Evolutionary conservation across 2,888 invertebrate genomes (phyloP).

Genomic region (Epinotia bilunana): DNA sequence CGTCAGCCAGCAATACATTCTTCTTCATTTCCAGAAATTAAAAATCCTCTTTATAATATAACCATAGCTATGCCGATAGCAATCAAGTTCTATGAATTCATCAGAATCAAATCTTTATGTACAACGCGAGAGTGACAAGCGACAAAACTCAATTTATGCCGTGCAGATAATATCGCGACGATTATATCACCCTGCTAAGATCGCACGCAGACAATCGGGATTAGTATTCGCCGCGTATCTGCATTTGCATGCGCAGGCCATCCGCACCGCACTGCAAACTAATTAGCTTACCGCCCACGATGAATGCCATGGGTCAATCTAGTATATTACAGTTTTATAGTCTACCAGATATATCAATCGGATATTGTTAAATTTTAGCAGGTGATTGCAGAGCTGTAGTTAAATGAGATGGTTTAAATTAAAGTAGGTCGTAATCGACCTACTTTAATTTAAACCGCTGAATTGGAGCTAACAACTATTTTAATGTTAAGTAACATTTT

Average conservation of each 20-base stretch:
- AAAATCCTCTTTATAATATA: too few relatives aligned
- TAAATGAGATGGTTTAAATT: too few relatives aligned
- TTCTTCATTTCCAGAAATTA: too few relatives aligned
- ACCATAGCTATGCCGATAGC: too few relatives aligned
- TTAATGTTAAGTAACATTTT: too few relatives aligned
- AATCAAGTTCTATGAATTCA: too few relatives aligned
- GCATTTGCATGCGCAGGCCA: slow-evolving; percentile 11
- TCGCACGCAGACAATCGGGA: slow-evolving; percentile 29
- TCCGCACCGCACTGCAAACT: slow-evolving; percentile 7
- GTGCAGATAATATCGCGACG: neutral
- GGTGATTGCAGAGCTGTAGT: neutral
- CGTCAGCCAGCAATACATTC: too few relatives aligned
- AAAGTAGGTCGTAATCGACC: too few relatives aligned
- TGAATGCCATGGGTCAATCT: neutral
- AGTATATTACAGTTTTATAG: neutral
- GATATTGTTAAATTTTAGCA: neutral
- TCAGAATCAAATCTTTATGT: too few relatives aligned
- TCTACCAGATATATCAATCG: too few relatives aligned
- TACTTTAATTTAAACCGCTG: too few relatives aligned
- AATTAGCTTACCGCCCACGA: slow-evolving; percentile 17
- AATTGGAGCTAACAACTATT: too few relatives aligned
- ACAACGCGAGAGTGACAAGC: neutral
- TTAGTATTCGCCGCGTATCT: slow-evolving; percentile 10
- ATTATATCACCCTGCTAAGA: neutral
- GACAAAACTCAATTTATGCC: neutral